A percentile compares a stretch with the other conserved stretches of the same genome.
phyloP scores from a whole-genome alignment of 2,797 vertebrate species.

The Pseudotriccus pelzelni region DNA sequence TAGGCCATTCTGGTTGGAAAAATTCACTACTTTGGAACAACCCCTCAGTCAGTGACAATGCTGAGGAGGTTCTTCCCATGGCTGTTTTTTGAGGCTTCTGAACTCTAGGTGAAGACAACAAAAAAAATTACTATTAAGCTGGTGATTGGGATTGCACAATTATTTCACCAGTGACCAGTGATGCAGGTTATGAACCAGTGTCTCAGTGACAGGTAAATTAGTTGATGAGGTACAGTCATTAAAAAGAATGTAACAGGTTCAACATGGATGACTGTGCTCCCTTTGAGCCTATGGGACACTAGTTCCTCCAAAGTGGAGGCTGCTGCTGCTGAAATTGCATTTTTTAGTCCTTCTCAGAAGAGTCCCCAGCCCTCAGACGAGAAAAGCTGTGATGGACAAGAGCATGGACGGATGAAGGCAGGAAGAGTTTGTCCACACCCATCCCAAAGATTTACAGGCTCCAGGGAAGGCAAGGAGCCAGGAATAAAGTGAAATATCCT shows the following conservation, averaged over 20 bases:
- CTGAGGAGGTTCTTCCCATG: neutral
- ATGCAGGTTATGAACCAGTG: neutral
- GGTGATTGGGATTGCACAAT: neutral
- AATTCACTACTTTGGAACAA: neutral
- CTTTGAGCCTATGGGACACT: neutral
- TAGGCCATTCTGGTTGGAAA: neutral
- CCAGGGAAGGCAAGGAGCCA: neutral
- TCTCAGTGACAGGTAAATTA: neutral
- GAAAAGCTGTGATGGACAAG: neutral
- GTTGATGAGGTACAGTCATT: neutral
- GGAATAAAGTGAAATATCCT: conserved; percentile 50
- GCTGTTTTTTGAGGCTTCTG: neutral
- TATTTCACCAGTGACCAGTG: neutral
- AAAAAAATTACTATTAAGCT: neutral
- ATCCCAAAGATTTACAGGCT: conserved; percentile 8
- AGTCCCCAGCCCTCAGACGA: neutral
- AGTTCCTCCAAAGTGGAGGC: neutral
- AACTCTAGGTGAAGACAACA: neutral
- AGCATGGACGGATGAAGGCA: neutral
- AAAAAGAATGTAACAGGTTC: neutral
- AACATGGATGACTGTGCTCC: neutral
- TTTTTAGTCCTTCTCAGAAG: neutral
- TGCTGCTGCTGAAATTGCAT: neutral
- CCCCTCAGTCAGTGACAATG: neutral
- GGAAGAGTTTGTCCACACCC: neutral